Base-by-base conservation (phyloP, 1,140 invertebrate genomes). In the Helicoverpa armigera region DNA sequence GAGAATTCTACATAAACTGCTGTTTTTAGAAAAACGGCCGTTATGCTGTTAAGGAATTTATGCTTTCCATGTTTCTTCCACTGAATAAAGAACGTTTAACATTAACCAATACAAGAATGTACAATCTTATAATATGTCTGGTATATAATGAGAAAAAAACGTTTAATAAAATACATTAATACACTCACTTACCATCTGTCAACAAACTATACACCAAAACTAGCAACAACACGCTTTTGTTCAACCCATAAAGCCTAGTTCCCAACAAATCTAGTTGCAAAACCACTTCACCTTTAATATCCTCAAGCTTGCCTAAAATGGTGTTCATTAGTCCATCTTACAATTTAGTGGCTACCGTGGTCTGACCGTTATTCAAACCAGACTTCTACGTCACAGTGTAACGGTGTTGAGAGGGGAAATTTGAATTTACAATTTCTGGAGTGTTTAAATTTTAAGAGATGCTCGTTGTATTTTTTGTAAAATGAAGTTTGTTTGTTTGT, bases 271-370 rank as follows among this genome's bases (percentile, higher is more conserved):
- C 69, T 51, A n/a, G 4, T 72, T 53, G 14, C 13, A 13, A 72
- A 70, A 29, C 54, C 3, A 35, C 43, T 63, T 35, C 14, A 18
- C 16, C n/a, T 60, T 43, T 67, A 50, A 67, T 67, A 50, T 67
- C 18, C 23, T 60, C 35, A 18, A 67, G n/a, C 63, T n/a, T 12
- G 0, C 31, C 63, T 48, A 18, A 67, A 67, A 65, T 65, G 4
- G 43, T 18, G n/a, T 50, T 67, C 63, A 48, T 48, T 67, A 50
- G 35, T 67, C 43, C 35, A 50, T 67, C 63, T 67, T n/a, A 9
- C 43, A 67, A 50, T 50, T 67, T 67, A 18, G 16, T 67, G 63
- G 63, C 18, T 29, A 60, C 9, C 31, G 43, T 11, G 16, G 48
- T 5, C 31, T 13, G 16, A 48, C 43, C 63, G 63, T 67, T 50